Percentiles rank a stretch among this genome's conserved stretches.
phyloP scores from a whole-genome alignment of 2,797 vertebrate genomes.

The Sebastes matsubarae region DNA sequence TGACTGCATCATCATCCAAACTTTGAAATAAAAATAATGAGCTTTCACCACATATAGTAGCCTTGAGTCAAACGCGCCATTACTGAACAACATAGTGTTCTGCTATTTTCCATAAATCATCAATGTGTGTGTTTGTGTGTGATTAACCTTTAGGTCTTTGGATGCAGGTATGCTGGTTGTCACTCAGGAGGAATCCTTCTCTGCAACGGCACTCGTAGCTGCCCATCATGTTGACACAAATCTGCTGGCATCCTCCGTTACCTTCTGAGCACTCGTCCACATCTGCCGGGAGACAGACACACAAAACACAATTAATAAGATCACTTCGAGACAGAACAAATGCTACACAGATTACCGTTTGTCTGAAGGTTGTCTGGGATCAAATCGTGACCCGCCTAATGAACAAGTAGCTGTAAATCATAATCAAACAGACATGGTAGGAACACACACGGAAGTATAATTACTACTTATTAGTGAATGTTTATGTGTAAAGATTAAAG shows the following conservation, averaged over 20 bases:
- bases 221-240: slow-evolving; percentile 99
- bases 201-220: slow-evolving; percentile 98
- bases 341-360: slow-evolving; percentile 1
- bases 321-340: slow-evolving; percentile 39
- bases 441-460: neutral
- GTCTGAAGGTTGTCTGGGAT: slow-evolving; percentile 22
- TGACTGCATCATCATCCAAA: slow-evolving; percentile 16
- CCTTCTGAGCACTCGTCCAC: slow-evolving; percentile 96
- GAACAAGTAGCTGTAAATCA: neutral
- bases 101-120: slow-evolving; percentile 10
- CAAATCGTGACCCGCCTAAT: slow-evolving; percentile 8
- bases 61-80: slow-evolving; percentile 1
- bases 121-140: neutral
- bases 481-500: neutral
- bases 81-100: neutral
- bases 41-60: neutral
- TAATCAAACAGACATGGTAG: neutral
- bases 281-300: slow-evolving; percentile 80
- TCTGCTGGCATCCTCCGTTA: slow-evolving; percentile 97
- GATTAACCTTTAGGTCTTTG: slow-evolving; percentile 95
- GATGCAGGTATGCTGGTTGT: slow-evolving; percentile 99
- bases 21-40: neutral
- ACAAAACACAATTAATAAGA: slow-evolving; percentile 41
- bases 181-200: slow-evolving; percentile 97
- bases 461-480: too few species aligned